These are phyloP conservation scores for Cecidostiba fungosa DNA, from an alignment of 2,888 invertebrate genomes.

Conservation along the genomic window DNA sequence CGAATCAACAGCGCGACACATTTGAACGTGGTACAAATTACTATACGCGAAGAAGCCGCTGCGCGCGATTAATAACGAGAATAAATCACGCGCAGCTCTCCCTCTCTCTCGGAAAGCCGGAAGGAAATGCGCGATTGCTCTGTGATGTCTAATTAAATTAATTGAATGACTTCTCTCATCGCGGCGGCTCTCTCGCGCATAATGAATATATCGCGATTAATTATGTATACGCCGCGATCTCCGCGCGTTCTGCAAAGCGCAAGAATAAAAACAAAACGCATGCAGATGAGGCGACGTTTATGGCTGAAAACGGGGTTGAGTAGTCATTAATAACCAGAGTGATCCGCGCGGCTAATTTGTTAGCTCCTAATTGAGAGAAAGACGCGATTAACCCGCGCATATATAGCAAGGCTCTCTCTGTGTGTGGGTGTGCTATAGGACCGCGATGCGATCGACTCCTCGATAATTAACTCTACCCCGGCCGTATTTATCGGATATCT, in stretches of 20 bases:
- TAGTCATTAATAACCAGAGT: conserved; percentile 28
- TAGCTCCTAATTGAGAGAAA: conserved; percentile 27
- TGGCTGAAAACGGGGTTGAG: background rate
- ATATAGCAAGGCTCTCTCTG: background rate
- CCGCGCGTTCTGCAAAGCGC: background rate
- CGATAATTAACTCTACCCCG: conserved; percentile 57
- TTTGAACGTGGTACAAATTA: background rate
- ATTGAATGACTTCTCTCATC: conserved; percentile 38
- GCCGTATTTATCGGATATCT: conserved; percentile 51
- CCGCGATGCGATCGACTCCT: conserved; percentile 44
- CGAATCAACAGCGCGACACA: background rate
- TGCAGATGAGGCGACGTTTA: conserved; percentile 9
- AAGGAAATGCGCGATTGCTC: conserved; percentile 33
- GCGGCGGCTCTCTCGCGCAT: background rate
- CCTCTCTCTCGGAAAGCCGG: background rate
- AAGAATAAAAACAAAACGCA: background rate
- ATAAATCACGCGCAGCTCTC: background rate
- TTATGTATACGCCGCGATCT: background rate
- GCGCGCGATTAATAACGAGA: conserved; percentile 47
- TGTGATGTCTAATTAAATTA: conserved; percentile 53
- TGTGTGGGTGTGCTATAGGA: background rate
- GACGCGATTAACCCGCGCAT: background rate
- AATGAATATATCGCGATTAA: conserved; percentile 53
- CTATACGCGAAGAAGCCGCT: background rate
- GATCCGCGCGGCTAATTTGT: conserved; percentile 21